A percentile compares a stretch with the other conserved stretches of the same genome.
These are phyloP conservation scores for Bambusicola thoracicus DNA, from an alignment of 2,113 vertebrate species.

Conservation along the genomic window DNA sequence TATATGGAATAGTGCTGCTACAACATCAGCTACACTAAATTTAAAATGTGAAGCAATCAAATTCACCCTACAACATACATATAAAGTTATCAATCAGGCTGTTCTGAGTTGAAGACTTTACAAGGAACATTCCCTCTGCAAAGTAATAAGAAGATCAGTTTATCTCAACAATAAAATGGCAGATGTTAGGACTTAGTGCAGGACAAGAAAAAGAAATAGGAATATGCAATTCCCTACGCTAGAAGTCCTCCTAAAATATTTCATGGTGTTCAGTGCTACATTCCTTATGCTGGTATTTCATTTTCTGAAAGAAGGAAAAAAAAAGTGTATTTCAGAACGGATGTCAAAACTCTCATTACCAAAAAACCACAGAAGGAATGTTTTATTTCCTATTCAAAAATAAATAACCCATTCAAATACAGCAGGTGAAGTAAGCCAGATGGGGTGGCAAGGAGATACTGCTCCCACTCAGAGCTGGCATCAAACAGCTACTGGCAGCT, in stretches of 20 bases:
- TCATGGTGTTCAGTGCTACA: neutral
- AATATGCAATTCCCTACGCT: neutral
- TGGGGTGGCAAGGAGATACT: neutral
- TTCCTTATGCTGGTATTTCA: neutral
- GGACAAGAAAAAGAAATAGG: neutral
- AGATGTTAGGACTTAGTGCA: neutral
- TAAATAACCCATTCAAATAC: neutral
- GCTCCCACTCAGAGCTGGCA: neutral
- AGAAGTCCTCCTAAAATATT: neutral
- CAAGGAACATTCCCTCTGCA: neutral
- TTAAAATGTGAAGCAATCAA: neutral
- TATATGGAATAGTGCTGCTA: fast-evolving
- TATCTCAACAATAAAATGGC: neutral
- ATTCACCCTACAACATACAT: neutral
- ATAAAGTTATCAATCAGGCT: neutral
- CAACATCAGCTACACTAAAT: neutral
- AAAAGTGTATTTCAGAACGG: neutral
- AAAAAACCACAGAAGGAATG: neutral
- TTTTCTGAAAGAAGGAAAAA: neutral
- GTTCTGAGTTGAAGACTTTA: neutral
- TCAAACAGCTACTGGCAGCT: neutral
- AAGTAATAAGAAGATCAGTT: neutral
- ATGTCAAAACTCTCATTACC: neutral
- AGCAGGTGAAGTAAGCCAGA: neutral
- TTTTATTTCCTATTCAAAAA: neutral